phyloP scores from a whole-genome alignment of 1,140 invertebrate species.

The Rhizoglyphus robini region DNA sequence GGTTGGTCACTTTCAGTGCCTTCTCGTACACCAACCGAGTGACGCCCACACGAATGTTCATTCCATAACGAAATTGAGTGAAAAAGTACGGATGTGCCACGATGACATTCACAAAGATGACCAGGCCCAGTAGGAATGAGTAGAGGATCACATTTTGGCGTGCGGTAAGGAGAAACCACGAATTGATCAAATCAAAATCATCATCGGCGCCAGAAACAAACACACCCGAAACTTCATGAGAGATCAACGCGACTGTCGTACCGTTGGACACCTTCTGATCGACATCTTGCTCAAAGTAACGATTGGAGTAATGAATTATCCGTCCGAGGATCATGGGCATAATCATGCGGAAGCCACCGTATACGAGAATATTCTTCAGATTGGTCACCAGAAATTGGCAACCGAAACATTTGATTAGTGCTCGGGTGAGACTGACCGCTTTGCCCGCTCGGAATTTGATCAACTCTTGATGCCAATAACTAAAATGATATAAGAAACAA shows the following conservation, averaged over 20 bases:
- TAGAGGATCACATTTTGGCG: background rate
- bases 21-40: slow-evolving; percentile 43
- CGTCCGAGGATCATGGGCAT: background rate
- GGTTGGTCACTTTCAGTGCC: slow-evolving; percentile 38
- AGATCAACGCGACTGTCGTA: no score
- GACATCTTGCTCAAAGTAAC: background rate
- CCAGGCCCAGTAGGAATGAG: background rate
- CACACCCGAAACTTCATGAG: background rate
- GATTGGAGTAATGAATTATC: background rate
- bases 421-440: background rate
- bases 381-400: background rate
- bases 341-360: background rate
- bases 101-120: background rate
- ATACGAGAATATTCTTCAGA: background rate
- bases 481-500: background rate
- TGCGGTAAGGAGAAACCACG: background rate
- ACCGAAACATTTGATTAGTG: background rate
- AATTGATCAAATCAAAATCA: background rate
- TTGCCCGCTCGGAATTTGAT: background rate
- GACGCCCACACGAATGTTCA: slow-evolving; percentile 40
- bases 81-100: slow-evolving; percentile 19
- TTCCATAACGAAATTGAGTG: background rate
- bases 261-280: background rate
- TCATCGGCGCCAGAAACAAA: background rate
- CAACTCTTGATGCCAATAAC: background rate